Base-by-base conservation (phyloP, 2,888 invertebrate genomes). In the Athalia cordata region DNA sequence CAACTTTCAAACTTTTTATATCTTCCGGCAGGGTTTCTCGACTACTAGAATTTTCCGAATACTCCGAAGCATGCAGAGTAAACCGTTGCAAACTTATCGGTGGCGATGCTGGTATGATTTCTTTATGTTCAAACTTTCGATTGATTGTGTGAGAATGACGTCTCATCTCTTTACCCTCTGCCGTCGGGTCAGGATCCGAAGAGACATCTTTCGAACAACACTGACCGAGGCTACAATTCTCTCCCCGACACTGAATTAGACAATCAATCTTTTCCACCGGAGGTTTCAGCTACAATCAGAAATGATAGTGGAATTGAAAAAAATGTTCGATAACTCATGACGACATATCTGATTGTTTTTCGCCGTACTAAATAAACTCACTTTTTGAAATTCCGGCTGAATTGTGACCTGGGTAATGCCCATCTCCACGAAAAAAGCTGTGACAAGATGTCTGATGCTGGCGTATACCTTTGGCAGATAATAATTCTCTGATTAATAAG, bases 321-420 rank as follows among this genome's bases (percentile, higher is more conserved):
- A 15, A 52, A 67, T 13, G 3, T 3, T 7, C 13, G 13, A 66
- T 13, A 13, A 7, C n/a, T 0, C 5, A 15, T 29, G 43, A 29
- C 8, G 8, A 6, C 15, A 3, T 47, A 49, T 8, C 6, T 15
- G 1, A 49, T 66, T 49, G 5, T 50, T 11, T 13, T 4, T 68
- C 5, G 9, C 74, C 45, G 49, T 67, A 49, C 57, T 29, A 29
- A 29, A 29, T 29, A 29, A 57, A 49, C 70, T 82, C 80, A 90
- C 89, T 81, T 88, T 87, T 55, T 88, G 83, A 87, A 97, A 97
- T 89, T 97, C 97, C 0, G 97, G 97, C 87, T 97, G 97, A 83
- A 97, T 93, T 0, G 97, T 96, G 8, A 96, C 95, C 81, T 95
- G 94, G 3, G 95, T 94, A 76, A 97, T 96, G 4, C 97, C 97